Evolutionary conservation across 2,888 invertebrate species (phyloP), one percentile per base, ranked within the genome.

Genomic region (Caenorhabditis zanzibari): DNA sequence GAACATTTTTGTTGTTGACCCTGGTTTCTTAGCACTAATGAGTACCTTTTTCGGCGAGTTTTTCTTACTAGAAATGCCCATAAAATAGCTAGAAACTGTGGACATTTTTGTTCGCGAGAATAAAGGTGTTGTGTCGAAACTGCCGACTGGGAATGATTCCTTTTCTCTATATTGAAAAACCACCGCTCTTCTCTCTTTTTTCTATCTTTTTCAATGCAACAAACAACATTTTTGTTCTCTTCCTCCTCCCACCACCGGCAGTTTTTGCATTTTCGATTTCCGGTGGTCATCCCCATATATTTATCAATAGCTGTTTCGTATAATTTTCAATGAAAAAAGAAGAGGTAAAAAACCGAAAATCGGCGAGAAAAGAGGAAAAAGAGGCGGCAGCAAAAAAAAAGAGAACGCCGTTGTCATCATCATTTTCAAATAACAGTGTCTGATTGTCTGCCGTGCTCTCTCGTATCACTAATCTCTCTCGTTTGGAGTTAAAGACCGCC

Each of bases 1-100:
- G n/a, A n/a, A n/a, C n/a, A n/a, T n/a, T n/a, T n/a, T n/a, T n/a
- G n/a, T n/a, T n/a, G n/a, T n/a, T n/a, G n/a, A n/a, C n/a, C n/a
- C n/a, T n/a, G n/a, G n/a, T n/a, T n/a, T n/a, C n/a, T n/a, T n/a
- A n/a, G n/a, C n/a, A n/a, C n/a, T n/a, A n/a, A n/a, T n/a, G 22
- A 44, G 5, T 44, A 54, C 74, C 52, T 64, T 74, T 64, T 58
- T 59, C 7, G 26, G 16, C 32, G 49, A 38, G 5, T 71, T 79
- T 64, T 71, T 58, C 38, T 59, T 71, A 7, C 19, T 47, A 47
- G 79, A 64, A 79, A 79, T 41, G 24, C 63, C 79, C 79, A 79
- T 79, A 58, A 79, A 71, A 79, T 79, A 79, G 47, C 69, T 61
- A 19, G 79, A 71, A 71, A 79, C 79, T 6, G 71, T 71, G n/a